Conservation (phyloP, 2,888 invertebrate genomes). For the Calliopum simillimum region DNA sequence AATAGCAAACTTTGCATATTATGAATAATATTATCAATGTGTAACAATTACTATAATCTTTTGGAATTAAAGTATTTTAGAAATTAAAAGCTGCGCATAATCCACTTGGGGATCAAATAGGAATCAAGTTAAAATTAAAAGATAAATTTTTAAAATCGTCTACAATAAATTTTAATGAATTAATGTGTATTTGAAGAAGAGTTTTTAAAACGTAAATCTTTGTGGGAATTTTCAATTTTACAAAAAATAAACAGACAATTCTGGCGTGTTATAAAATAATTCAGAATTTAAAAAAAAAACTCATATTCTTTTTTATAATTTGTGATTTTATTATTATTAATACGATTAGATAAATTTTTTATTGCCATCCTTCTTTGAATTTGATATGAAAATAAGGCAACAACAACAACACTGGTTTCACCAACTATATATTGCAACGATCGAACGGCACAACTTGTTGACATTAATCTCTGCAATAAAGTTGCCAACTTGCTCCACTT, state of each 20-base stretch:
- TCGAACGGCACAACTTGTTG: too few species aligned
- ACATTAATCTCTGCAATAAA: too few species aligned
- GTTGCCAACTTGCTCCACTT: too few species aligned
- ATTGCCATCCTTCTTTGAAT: slow-evolving; percentile 9
- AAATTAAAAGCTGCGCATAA: slow-evolving; percentile 51
- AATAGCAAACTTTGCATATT: too few species aligned
- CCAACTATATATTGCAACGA: too few species aligned
- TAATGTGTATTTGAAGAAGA: not conserved
- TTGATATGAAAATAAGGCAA: not conserved
- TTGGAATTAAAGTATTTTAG: slow-evolving; percentile 16
- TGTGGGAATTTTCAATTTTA: too few species aligned
- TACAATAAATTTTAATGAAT: not conserved
- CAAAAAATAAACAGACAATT: too few species aligned
- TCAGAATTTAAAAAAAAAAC: too few species aligned
- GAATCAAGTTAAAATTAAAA: slow-evolving; percentile 19
- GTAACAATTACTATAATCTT: not conserved
- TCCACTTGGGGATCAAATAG: slow-evolving; percentile 59
- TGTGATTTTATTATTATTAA: slow-evolving; percentile 19
- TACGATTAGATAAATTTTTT: slow-evolving; percentile 27
- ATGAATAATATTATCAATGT: not conserved
- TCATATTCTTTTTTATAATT: not conserved
- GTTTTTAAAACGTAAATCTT: too few species aligned
- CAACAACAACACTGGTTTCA: not conserved
- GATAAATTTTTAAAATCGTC: not conserved
- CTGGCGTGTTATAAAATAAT: too few species aligned